Base-by-base conservation (phyloP, 1,140 invertebrate species). In the Drosophila parvula region DNA sequence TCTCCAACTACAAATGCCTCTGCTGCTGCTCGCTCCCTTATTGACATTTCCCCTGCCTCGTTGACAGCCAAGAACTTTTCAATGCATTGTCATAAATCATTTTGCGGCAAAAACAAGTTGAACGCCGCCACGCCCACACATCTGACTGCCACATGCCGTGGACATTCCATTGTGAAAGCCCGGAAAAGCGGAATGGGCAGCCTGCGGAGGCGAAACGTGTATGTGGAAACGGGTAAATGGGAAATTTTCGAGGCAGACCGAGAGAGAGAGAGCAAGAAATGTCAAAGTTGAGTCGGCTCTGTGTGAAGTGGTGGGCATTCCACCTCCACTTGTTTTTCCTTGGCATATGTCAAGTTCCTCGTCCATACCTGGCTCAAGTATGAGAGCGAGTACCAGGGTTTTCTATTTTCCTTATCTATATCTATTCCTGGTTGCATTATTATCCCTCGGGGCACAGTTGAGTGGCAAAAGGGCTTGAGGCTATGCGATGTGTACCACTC, bases 1-100 rank as follows among this genome's bases (percentile, higher is more conserved):
- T 22, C 51, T 59, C 34, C 34, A 55, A 55, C 2, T 55, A 55
- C 32, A 53, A 68, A 50, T 56, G 28, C 16, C 63, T 47, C 32
- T 44, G 27, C 10, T 44, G 27, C 10, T 22, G 30, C 51, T 55
- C 14, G 75, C 36, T 71, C 65, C 65, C 65, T 58, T 71, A 79
- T 79, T 79, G 80, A 68, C 65, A 69, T 69, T 61, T 69, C 38
- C 62, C 65, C 36, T 22, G 50, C 40, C 51, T 48, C 28, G 68
- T 70, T 79, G 76, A 79, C 79, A 82, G 79, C 57, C 59, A 55
- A 74, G 71, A 80, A 84, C 65, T 84, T 81, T 81, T 58, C 70
- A 81, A 75, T 74, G 71, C 82, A 81, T 81, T 86, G 82, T 86
- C 83, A 86, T 86, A 86, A 86, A 86, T 86, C 83, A 86, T 86